Conservation (phyloP, 2,113 vertebrate genomes). For the Clinocottus analis region DNA sequence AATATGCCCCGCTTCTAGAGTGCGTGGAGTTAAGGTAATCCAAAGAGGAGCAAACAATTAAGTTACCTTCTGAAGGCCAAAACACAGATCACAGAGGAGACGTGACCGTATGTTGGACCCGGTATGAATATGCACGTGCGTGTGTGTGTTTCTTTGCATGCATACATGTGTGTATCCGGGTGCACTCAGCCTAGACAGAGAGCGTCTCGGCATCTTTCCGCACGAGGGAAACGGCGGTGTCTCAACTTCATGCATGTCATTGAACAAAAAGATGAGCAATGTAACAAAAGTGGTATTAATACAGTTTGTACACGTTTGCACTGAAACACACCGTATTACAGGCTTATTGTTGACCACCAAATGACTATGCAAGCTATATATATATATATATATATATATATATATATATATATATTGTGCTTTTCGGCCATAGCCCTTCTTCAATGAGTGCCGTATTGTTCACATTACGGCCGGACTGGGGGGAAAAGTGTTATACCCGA, state of each 20-base stretch:
- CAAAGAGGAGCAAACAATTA: conserved; percentile 72
- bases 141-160: background rate
- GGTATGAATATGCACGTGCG: background rate
- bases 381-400: background rate
- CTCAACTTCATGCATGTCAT: conserved; percentile 9
- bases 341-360: background rate
- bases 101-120: background rate
- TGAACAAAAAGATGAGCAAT: background rate
- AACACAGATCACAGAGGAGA: conserved; percentile 43
- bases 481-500: too few relatives aligned
- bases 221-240: background rate
- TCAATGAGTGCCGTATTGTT: too few relatives aligned
- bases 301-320: background rate
- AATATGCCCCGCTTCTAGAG: conserved; percentile 62
- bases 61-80: conserved; percentile 61
- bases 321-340: background rate
- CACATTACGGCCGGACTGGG: too few relatives aligned
- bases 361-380: too few relatives aligned
- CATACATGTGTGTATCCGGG: background rate
- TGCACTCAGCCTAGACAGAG: background rate
- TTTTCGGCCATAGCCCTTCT: too few relatives aligned
- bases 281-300: background rate
- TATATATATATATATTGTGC: too few relatives aligned
- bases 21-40: conserved; percentile 61
- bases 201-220: conserved; percentile 7